Base-by-base conservation (phyloP, 2,797 vertebrate genomes). In the Paguma larvata region DNA sequence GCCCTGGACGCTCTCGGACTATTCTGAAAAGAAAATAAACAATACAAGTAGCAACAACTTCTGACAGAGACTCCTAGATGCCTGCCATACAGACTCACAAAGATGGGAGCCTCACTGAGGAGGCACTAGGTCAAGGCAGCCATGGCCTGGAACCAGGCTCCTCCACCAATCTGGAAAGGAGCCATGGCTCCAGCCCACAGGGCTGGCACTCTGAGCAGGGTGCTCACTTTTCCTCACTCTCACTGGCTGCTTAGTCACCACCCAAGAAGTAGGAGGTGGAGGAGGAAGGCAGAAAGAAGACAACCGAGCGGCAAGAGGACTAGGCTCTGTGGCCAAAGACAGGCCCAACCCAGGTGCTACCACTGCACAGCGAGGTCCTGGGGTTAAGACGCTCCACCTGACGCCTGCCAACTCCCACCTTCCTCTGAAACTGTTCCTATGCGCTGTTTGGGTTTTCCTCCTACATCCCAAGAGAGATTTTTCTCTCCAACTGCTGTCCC, bases 221-320 rank as follows among this genome's bases (percentile, higher is more conserved):
- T 44, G n/a, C 77, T 95, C 78, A 75, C 53, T 93, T 95, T 80
- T 91, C 94, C 97, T 97, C 95, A 93, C 72, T 98, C 96, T 97
- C 83, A 18, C 91, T 95, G 95, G 96, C 41, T 91, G 97, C 95
- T 85, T 34, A 94, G 78, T 96, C 87, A 91, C 85, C 80, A 80
- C 62, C 75, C 12, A 2, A 82, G 77, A 85, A 95, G 89, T 10
- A 86, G 94, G 89, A 94, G 86, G 94, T 73, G 73, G 92, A 93
- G 83, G 73, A 93, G 62, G 70, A 77, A 94, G 56, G 59, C 86
- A 84, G 44, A 65, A 85, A 95, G 25, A 56, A 89, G 38, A 86
- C 75, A 72, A 65, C 15, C 16, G 65, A 51, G 46, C 32, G 75
- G 53, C 34, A n/a, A 38, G 70, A 94, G 3, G 85, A 51, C 44